Base-by-base conservation (phyloP, 2,797 vertebrate species). In the Morelia viridis region DNA sequence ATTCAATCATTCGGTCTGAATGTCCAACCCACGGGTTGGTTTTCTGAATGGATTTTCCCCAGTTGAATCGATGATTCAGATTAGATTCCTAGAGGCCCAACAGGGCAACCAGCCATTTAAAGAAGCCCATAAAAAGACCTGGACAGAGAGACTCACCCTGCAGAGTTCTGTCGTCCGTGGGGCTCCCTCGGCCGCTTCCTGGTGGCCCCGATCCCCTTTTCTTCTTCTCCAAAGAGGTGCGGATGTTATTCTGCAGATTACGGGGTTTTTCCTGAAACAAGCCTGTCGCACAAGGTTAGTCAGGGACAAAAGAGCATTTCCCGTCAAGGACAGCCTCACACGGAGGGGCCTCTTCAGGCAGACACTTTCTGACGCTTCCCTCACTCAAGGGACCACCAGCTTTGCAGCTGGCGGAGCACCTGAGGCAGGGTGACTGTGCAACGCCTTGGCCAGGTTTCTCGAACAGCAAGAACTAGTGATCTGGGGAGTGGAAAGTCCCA, bases 231-330 rank as follows among this genome's bases (percentile, higher is more conserved):
- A 98, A 97, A 26, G 98, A 98, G 0, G 98, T 95, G 93, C 98
- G 98, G 93, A 97, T 96, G 80, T 97, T 97, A 94, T 95, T 97
- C 97, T 98, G 98, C 94, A 99, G 96, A 94, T 96, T 98, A 93
- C 98, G 98, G 9, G 99, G 99, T 96, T 99, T 99, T 97, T 99
- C 99, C 98, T 99, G 99, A 97, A 99, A 99, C 94, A 99, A 98
- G 97, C 99, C 99, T 99, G 96, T 95, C 96, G 93, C 94, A 95
- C 90, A 56, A 87, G 28, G 92, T 91, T 61, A 88, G 91, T 97
- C 94, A 97, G 95, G 93, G 91, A 93, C 90, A 92, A 94, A 92
- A 64, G 61, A 90, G 35, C 8, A 35, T 83, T 57, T 0, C 7
- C 50, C 57, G 64, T 1, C 12, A 60, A 41, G 31, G 68, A 61